Conservation (phyloP, 2,113 vertebrate genomes). For the Tichodroma muraria region DNA sequence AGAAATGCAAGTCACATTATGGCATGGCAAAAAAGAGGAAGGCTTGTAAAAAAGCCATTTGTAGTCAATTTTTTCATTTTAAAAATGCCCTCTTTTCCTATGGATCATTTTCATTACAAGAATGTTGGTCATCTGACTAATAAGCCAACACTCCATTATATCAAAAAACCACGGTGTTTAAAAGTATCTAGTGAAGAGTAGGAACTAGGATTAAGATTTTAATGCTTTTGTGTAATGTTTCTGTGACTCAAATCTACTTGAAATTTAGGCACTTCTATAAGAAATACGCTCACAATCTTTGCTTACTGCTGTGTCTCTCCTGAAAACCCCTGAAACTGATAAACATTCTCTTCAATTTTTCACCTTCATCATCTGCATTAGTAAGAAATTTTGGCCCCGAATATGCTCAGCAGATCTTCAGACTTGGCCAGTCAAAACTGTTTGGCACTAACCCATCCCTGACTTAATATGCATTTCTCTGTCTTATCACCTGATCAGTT, state of each 20-base stretch:
- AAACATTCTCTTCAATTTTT: background rate
- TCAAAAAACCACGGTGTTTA: background rate
- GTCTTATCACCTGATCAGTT: background rate
- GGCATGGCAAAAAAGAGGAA: background rate
- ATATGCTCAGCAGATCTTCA: background rate
- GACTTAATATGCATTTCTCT: background rate
- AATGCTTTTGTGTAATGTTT: background rate
- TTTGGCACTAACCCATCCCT: background rate
- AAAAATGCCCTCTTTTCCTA: background rate
- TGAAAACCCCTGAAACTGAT: background rate
- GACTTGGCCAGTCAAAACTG: background rate
- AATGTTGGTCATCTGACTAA: background rate
- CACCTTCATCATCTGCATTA: background rate
- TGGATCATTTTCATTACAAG: background rate
- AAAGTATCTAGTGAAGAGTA: background rate
- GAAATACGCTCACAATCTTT: background rate
- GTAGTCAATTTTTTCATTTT: background rate
- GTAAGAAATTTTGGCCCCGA: background rate
- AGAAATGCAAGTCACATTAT: background rate
- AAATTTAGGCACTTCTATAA: background rate
- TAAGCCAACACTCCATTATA: background rate
- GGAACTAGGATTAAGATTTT: background rate
- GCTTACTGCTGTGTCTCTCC: background rate
- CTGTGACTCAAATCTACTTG: background rate
- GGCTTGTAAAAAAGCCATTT: background rate